Evolutionary conservation across 2,888 invertebrate species (phyloP).

Genomic region (Monoplex corrugatus): DNA sequence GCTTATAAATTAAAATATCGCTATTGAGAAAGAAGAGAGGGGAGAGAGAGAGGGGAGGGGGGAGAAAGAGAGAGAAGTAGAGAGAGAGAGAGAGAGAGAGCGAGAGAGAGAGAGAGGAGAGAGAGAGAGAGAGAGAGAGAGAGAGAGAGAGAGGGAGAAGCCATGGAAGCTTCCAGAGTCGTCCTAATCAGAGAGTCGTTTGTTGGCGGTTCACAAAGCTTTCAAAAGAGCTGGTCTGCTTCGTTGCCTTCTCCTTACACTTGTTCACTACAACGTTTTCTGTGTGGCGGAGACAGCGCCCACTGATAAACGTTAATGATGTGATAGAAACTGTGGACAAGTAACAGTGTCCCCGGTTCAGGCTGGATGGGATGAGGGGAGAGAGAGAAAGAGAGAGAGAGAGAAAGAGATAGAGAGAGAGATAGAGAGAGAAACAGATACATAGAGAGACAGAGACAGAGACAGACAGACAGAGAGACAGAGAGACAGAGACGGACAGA

Average conservation of each 20-base stretch:
- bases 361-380: neutral
- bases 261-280: neutral
- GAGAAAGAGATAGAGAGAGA: neutral
- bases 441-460: neutral
- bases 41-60: too few relatives aligned
- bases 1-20: conserved; percentile 47
- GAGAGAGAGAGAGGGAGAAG: neutral
- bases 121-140: neutral
- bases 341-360: neutral
- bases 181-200: conserved; percentile 45
- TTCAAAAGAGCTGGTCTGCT: conserved; percentile 31
- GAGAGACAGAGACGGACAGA: neutral
- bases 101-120: conserved; percentile 16
- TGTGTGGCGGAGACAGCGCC: neutral
- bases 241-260: neutral
- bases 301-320: conserved; percentile 36
- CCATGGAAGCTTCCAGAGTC: too few relatives aligned
- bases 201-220: conserved; percentile 34
- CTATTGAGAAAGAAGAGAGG: conserved; percentile 23
- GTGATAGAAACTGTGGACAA: conserved; percentile 24
- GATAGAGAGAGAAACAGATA: neutral
- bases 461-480: neutral
- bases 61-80: too few relatives aligned
- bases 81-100: conserved; percentile 12
- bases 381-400: neutral